A percentile compares a stretch with the other conserved stretches of the same genome.
These are phyloP conservation scores for Ylistrum balloti DNA, from an alignment of 1,140 invertebrate species.

Conservation along the genomic window DNA sequence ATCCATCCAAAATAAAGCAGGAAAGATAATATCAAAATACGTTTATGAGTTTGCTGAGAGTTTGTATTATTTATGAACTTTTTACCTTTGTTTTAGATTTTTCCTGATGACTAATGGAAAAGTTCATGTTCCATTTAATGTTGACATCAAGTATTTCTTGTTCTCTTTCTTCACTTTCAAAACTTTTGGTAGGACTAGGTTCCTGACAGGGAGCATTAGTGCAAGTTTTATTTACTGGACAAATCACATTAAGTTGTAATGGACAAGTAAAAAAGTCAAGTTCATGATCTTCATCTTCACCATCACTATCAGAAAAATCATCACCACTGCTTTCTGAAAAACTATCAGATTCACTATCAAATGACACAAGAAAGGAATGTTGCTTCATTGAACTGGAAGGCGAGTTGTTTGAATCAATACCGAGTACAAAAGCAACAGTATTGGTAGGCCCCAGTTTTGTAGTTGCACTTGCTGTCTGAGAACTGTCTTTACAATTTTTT, in stretches of 20 bases:
- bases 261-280: constrained; percentile 38
- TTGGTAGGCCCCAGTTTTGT: not conserved
- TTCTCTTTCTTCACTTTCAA: constrained; percentile 23
- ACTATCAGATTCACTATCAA: constrained; percentile 33
- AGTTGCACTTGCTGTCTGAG: constrained; percentile 8
- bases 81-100: not conserved
- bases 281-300: constrained; percentile 51
- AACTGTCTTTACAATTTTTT: not conserved
- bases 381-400: not conserved
- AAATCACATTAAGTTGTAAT: constrained; percentile 56
- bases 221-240: constrained; percentile 42
- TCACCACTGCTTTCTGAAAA: constrained; percentile 53
- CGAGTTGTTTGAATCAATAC: constrained; percentile 11
- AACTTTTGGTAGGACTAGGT: not conserved
- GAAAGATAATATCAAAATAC: too few species aligned
- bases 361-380: constrained; percentile 52
- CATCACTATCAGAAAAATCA: constrained; percentile 47
- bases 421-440: constrained; percentile 50
- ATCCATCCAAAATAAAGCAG: too few species aligned
- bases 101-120: not conserved
- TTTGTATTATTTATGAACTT: too few species aligned
- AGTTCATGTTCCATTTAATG: constrained; percentile 38
- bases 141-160: constrained; percentile 21
- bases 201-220: not conserved
- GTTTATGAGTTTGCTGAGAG: too few species aligned